Base-by-base conservation (phyloP, 2,888 invertebrate genomes). In the Heteromyza rotundicornis region DNA sequence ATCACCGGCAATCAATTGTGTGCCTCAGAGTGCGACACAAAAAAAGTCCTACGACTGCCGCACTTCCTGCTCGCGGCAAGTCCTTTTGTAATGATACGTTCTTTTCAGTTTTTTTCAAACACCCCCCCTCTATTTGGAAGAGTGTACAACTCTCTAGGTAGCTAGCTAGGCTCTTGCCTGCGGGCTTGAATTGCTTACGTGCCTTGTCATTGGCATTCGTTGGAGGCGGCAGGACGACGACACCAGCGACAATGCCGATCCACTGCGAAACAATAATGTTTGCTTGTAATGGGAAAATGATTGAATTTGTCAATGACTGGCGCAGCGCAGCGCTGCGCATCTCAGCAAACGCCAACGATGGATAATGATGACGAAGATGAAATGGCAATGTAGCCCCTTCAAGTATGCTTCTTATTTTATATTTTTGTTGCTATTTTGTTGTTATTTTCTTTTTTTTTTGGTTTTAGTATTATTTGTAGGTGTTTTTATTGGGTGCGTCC, bases 221-320 rank as follows among this genome's bases (percentile, higher is more conserved):
- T 40, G n/a, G 14, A 40, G n/a, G 27, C 27, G 27, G 10, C 7
- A 27, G 27, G 27, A 27, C n/a, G 27, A 27, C 5, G 27, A 5
- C 40, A 3, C 40, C 40, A 32, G 32, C 12, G 5, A 5, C n/a
- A 8, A n/a, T 3, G 14, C 16, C 14, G 47, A 47, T 17, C 35
- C 53, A 16, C 24, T 44, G 64, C 63, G 64, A 67, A 67, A 70
- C 67, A 67, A 66, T 62, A 67, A 68, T 63, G 64, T 64, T 66
- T 60, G 63, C 62, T 68, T 69, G 72, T 77, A 78, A 76, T 79
- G 74, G 78, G 74, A 75, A 78, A 78, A 78, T 78, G 76, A 79
- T 79, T 79, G 76, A 78, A 78, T 79, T 78, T 78, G 77, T 78
- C 77, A 78, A 77, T 75, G 75, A 72, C 69, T 68, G 71, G 69